A percentile compares a stretch with the other conserved stretches of the same genome.
Evolutionary conservation across 2,797 vertebrate species (phyloP).

Genomic region (Dicrostonyx torquatus): DNA sequence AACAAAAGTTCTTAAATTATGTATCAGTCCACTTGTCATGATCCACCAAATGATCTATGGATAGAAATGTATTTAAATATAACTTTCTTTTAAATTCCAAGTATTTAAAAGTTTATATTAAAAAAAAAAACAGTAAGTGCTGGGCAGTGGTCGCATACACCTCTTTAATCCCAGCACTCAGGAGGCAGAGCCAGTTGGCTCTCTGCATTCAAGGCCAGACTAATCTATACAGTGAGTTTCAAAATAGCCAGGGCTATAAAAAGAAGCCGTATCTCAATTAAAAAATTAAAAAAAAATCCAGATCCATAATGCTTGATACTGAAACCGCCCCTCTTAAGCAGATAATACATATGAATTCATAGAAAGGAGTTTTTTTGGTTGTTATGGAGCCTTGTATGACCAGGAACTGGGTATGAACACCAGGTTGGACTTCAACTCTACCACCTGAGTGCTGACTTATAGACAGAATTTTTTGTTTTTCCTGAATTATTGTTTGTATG

Average conservation of each 20-base stretch:
- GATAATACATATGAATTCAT: background rate
- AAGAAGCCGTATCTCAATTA: background rate
- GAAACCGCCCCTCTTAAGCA: background rate
- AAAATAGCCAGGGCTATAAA: background rate
- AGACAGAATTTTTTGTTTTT: background rate
- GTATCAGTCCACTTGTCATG: background rate
- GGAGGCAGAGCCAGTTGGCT: background rate
- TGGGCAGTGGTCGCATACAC: background rate
- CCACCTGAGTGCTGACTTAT: background rate
- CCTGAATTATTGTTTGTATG: background rate
- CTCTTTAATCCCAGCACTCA: background rate
- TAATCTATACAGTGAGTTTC: background rate
- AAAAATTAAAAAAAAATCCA: background rate
- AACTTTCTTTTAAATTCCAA: conserved; percentile 12
- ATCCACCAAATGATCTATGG: background rate
- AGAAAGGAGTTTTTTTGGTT: background rate
- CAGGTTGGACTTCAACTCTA: background rate
- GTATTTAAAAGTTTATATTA: background rate
- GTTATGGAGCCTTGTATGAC: background rate
- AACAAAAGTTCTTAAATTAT: conserved; percentile 18
- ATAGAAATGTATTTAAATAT: background rate
- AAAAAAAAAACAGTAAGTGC: background rate
- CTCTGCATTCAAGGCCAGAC: background rate
- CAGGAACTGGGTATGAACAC: background rate
- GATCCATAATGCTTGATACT: background rate